A percentile compares a stretch with the other conserved stretches of the same genome.
Conservation (phyloP, 2,797 vertebrate genomes). For the Siniperca scherzeri region DNA sequence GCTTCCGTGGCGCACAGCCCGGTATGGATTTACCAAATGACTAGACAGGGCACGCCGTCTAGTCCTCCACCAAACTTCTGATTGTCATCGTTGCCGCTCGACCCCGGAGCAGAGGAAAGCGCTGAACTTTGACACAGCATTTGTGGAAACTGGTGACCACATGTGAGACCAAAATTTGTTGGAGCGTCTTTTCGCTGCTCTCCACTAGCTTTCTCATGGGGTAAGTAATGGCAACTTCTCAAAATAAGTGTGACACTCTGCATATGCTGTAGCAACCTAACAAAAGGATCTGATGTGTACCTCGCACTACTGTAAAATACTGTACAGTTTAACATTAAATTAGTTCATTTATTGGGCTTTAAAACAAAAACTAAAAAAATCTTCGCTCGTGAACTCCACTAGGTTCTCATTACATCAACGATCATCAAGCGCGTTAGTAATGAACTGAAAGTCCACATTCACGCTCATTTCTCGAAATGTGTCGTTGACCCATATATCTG, state of each 20-base stretch:
- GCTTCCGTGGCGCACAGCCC: constrained; percentile 44
- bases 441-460: background rate
- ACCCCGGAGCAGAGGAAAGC: constrained; percentile 21
- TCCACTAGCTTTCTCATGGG: constrained; percentile 80
- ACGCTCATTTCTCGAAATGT: background rate
- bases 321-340: background rate
- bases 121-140: constrained; percentile 38
- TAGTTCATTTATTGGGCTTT: background rate
- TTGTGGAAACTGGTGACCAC: constrained; percentile 51
- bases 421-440: background rate
- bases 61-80: constrained; percentile 69
- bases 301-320: background rate
- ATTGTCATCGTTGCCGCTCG: constrained; percentile 58
- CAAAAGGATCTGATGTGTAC: constrained; percentile 34
- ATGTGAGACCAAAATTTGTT: constrained; percentile 62
- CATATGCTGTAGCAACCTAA: constrained; percentile 37
- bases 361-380: background rate
- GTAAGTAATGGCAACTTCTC: constrained; percentile 71
- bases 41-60: constrained; percentile 61
- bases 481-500: background rate
- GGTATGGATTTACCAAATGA: constrained; percentile 75
- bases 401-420: background rate
- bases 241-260: constrained; percentile 12
- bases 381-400: background rate
- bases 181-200: constrained; percentile 54